Evolutionary conservation across 1,140 invertebrate genomes (phyloP).

Genomic region (Andricus grossulariae): DNA sequence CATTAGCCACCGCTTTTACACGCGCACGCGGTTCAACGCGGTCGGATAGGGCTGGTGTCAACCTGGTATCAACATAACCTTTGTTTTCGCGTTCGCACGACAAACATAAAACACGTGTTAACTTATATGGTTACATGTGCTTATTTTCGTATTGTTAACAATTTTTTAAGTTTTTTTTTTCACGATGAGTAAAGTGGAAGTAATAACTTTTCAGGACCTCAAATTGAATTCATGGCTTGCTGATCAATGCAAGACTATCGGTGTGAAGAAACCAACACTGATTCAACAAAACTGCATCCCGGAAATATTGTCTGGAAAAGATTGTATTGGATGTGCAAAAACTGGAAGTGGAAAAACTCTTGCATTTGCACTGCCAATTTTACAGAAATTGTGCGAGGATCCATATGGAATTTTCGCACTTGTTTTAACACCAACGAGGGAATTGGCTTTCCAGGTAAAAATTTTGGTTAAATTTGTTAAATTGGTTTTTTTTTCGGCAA

Average conservation of each 20-base stretch:
- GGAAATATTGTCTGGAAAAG: slow-evolving; percentile 86
- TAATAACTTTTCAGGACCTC: slow-evolving; percentile 61
- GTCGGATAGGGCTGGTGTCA: too few relatives aligned
- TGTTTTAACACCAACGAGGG: slow-evolving; percentile 96
- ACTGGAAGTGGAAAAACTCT: slow-evolving; percentile 99
- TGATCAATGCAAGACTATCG: slow-evolving; percentile 67
- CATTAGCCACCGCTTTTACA: too few relatives aligned
- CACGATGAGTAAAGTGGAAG: slow-evolving; percentile 41
- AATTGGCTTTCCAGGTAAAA: slow-evolving; percentile 89
- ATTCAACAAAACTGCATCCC: slow-evolving; percentile 91
- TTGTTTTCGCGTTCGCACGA: background rate
- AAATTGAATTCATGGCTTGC: slow-evolving; percentile 70
- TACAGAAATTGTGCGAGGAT: slow-evolving; percentile 93
- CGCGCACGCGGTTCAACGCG: too few relatives aligned
- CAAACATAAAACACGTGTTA: too few relatives aligned
- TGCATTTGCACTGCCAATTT: slow-evolving; percentile 96
- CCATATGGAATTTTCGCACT: slow-evolving; percentile 96
- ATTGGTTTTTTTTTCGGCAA: background rate
- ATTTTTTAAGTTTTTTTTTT: background rate
- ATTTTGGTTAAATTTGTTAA: background rate
- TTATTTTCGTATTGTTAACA: background rate
- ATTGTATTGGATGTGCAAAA: slow-evolving; percentile 96
- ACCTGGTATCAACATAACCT: background rate
- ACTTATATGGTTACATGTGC: background rate
- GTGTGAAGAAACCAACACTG: slow-evolving; percentile 86